Conservation (phyloP, 2,113 vertebrate species). For the Microtus ochrogaster region DNA sequence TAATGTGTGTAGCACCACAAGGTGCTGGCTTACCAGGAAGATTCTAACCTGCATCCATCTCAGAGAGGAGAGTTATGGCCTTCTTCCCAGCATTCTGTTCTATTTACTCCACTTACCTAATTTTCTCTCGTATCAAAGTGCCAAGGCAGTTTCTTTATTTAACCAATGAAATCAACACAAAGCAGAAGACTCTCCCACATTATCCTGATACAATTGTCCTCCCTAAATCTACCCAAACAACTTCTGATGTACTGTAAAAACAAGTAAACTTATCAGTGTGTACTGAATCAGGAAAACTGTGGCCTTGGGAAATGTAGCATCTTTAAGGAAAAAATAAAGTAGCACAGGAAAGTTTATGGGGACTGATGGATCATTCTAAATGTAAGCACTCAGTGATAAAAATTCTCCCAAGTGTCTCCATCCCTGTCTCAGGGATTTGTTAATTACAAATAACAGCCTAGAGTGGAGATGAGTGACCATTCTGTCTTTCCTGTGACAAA, state of each 20-base stretch:
- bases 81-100: no score
- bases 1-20: no score
- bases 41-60: no score
- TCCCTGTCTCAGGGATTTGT: neutral
- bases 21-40: no score
- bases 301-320: conserved; percentile 1
- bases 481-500: neutral
- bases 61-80: no score
- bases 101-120: no score
- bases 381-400: conserved; percentile 18
- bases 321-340: conserved; percentile 40
- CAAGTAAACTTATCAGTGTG: neutral
- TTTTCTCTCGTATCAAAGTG: no score
- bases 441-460: conserved; percentile 33
- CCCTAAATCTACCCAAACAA: neutral
- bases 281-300: conserved; percentile 21
- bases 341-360: neutral
- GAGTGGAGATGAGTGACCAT: neutral
- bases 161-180: no score
- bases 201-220: neutral
- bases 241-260: conserved; percentile 32
- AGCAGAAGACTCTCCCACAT: no score
- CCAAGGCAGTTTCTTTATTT: no score
- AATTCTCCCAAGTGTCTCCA: neutral
- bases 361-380: conserved; percentile 18